Percentiles rank a stretch among this genome's conserved stretches.
Evolutionary conservation across 1,140 invertebrate genomes (phyloP).

Genomic region (Rhagoletis pomonella): DNA sequence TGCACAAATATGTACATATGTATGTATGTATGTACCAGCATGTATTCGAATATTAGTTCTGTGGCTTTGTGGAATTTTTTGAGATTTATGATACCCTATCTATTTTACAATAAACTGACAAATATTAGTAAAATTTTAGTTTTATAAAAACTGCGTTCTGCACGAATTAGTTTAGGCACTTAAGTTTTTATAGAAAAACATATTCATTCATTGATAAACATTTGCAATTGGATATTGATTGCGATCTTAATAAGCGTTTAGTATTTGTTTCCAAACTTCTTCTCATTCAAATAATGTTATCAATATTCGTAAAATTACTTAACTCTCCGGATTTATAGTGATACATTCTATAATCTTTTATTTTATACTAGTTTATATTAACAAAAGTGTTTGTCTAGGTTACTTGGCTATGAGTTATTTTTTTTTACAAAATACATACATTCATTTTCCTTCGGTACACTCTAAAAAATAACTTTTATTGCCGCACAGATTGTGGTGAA

Average conservation of each 20-base stretch:
- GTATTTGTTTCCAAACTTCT: slow-evolving; percentile 59
- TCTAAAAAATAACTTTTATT: too few species aligned
- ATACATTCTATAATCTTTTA: too few species aligned
- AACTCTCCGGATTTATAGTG: not conserved
- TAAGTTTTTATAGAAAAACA: slow-evolving; percentile 12
- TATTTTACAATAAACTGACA: not conserved
- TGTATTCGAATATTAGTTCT: not conserved
- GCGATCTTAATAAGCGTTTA: slow-evolving; percentile 60
- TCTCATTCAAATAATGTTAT: slow-evolving; percentile 54
- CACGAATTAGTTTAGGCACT: slow-evolving; percentile 12
- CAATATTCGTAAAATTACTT: not conserved
- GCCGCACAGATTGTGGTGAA: too few species aligned
- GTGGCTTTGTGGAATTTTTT: not conserved
- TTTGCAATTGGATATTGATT: slow-evolving; percentile 60
- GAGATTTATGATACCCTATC: not conserved
- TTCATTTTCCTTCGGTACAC: too few species aligned
- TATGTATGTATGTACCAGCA: not conserved
- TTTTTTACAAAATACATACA: too few species aligned
- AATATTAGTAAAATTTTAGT: not conserved
- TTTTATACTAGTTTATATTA: too few species aligned
- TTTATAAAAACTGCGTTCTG: not conserved
- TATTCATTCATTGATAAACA: not conserved
- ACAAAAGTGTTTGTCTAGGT: too few species aligned
- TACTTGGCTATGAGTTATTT: too few species aligned
- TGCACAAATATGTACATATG: not conserved